Percentiles rank a stretch among this genome's conserved stretches.
Evolutionary conservation across 1,140 invertebrate genomes (phyloP).

Genomic region (Lepidurus arcticus): DNA sequence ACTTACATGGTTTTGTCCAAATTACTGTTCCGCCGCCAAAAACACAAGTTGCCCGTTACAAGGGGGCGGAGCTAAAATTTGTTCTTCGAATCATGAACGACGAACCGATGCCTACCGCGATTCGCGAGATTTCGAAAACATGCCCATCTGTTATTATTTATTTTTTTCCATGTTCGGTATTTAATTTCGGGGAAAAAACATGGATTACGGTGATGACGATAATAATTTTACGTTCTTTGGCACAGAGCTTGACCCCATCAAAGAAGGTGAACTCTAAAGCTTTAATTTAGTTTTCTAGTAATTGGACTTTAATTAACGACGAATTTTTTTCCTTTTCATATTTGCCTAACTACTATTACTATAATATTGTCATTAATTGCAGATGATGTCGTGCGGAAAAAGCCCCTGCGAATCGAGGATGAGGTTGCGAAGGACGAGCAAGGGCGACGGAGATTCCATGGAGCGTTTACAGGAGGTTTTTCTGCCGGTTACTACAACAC

Average conservation of each 20-base stretch:
- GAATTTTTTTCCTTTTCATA: not conserved
- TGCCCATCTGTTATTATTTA: not conserved
- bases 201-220: constrained; percentile 33
- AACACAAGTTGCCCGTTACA: not conserved
- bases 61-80: not conserved
- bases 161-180: not conserved
- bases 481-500: constrained; percentile 97
- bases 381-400: constrained; percentile 74
- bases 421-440: constrained; percentile 84
- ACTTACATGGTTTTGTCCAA: not conserved
- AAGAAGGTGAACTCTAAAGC: not conserved
- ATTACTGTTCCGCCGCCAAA: not conserved
- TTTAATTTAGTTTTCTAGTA: no score
- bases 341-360: constrained; percentile 37
- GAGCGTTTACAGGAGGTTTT: constrained; percentile 98
- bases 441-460: constrained; percentile 90
- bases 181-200: not conserved
- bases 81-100: not conserved
- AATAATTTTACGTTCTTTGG: not conserved
- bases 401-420: constrained; percentile 75
- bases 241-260: constrained; percentile 28
- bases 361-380: constrained; percentile 38
- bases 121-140: not conserved
- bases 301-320: no score
- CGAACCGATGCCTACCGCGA: not conserved